Evolutionary conservation across 1,140 invertebrate species (phyloP).

Genomic region (Papilio helenus): DNA sequence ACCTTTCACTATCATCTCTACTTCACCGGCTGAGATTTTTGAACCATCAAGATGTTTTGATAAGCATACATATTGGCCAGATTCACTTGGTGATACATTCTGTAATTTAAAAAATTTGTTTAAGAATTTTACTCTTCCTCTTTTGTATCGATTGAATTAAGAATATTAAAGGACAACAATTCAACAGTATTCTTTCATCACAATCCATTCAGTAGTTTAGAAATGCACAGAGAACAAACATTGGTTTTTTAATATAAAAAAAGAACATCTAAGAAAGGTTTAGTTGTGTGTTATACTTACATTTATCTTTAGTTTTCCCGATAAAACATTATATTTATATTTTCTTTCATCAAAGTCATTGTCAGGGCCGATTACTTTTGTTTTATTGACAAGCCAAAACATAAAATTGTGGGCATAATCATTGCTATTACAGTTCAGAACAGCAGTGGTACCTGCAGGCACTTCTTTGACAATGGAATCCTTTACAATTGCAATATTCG

Average conservation of each 20-base stretch:
- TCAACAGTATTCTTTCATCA: no score
- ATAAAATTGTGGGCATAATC: slow-evolving; percentile 87
- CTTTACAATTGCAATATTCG: slow-evolving; percentile 58
- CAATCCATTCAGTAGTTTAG: neutral
- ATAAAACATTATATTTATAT: slow-evolving; percentile 88
- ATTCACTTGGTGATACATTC: slow-evolving; percentile 84
- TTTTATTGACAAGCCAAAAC: slow-evolving; percentile 86
- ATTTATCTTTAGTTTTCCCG: slow-evolving; percentile 86
- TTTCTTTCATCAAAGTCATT: slow-evolving; percentile 85
- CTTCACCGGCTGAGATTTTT: slow-evolving; percentile 81
- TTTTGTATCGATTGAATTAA: no score
- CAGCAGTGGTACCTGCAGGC: slow-evolving; percentile 83
- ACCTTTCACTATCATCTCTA: slow-evolving; percentile 84
- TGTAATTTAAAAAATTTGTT: slow-evolving; percentile 63
- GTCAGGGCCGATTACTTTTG: slow-evolving; percentile 85
- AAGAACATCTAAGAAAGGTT: slow-evolving; percentile 1
- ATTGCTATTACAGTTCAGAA: slow-evolving; percentile 86
- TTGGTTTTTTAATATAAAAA: neutral
- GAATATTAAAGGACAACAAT: no score
- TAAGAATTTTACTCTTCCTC: no score
- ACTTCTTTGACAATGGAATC: slow-evolving; percentile 81
- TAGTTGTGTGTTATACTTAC: slow-evolving; percentile 74
- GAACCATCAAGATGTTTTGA: slow-evolving; percentile 84
- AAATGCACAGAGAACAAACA: neutral
- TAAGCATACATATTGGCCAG: slow-evolving; percentile 86